Evolutionary conservation across 2,888 invertebrate genomes (phyloP).

Genomic region (Thyatira batis): DNA sequence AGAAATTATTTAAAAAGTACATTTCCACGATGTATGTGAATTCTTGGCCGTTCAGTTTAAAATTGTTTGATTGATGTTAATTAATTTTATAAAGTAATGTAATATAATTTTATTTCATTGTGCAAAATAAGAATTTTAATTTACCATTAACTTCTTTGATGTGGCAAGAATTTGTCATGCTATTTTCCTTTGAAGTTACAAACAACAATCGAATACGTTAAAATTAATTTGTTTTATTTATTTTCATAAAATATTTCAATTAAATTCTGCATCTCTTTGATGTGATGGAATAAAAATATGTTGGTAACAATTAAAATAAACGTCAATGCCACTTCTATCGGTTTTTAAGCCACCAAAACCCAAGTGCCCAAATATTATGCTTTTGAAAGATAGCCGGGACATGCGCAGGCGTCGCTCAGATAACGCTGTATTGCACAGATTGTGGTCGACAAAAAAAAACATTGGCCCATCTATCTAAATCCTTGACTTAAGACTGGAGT

Average conservation of each 20-base stretch:
- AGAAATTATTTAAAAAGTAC: constrained; percentile 3
- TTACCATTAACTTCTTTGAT: neutral
- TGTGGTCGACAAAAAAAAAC: constrained; percentile 43
- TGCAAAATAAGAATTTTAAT: no score
- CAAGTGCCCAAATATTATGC: constrained; percentile 66
- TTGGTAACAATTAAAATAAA: neutral
- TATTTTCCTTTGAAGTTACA: neutral
- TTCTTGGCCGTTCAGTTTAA: neutral
- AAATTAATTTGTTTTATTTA: neutral
- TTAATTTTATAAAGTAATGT: neutral
- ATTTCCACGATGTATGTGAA: neutral
- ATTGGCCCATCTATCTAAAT: constrained; percentile 51
- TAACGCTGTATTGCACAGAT: constrained; percentile 50
- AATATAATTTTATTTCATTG: neutral
- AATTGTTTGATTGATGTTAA: neutral
- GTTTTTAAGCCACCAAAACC: constrained; percentile 15
- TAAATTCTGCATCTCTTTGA: neutral
- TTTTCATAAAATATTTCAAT: neutral
- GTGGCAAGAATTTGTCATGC: neutral
- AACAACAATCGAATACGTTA: neutral
- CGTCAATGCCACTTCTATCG: constrained; percentile 7
- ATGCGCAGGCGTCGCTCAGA: constrained; percentile 44
- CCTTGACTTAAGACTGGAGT: constrained; percentile 34
- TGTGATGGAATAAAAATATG: neutral
- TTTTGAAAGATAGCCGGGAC: constrained; percentile 48